These are phyloP conservation scores for Subanguina moxae DNA, from an alignment of 1,140 invertebrate genomes.

Conservation along the genomic window DNA sequence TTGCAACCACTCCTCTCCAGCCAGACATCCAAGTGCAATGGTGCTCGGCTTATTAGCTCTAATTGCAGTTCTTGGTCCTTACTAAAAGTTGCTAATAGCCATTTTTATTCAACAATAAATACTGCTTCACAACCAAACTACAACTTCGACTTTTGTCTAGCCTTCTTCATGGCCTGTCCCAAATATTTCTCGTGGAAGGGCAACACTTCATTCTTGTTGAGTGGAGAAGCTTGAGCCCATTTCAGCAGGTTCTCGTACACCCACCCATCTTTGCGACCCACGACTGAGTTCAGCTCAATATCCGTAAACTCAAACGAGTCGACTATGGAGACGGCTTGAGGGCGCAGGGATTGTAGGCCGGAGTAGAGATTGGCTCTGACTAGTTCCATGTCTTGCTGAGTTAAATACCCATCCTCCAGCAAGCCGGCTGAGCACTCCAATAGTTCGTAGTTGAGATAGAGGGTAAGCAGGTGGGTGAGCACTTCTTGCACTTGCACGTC, in stretches of 20 bases:
- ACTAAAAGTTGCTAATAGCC: too few relatives aligned
- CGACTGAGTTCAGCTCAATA: constrained; percentile 73
- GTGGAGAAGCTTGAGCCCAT: constrained; percentile 77
- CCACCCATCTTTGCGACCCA: constrained; percentile 83
- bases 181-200: constrained; percentile 30
- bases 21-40: background rate
- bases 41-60: too few relatives aligned
- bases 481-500: constrained; percentile 33
- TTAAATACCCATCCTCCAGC: constrained; percentile 38
- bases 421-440: constrained; percentile 33
- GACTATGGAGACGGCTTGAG: constrained; percentile 80
- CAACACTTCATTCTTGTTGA: constrained; percentile 70
- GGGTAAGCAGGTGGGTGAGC: constrained; percentile 29
- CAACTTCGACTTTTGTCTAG: constrained; percentile 9
- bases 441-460: constrained; percentile 47
- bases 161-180: constrained; percentile 17
- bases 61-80: too few relatives aligned
- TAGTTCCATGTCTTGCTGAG: constrained; percentile 28
- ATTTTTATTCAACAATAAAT: too few relatives aligned
- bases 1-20: constrained; percentile 13
- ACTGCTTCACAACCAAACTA: background rate
- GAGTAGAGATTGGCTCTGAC: constrained; percentile 66
- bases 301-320: constrained; percentile 85
- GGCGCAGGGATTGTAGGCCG: constrained; percentile 70
- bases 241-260: constrained; percentile 83